Evolutionary conservation across 2,797 vertebrate genomes (phyloP).

Genomic region (Phalloptychus januarius): DNA sequence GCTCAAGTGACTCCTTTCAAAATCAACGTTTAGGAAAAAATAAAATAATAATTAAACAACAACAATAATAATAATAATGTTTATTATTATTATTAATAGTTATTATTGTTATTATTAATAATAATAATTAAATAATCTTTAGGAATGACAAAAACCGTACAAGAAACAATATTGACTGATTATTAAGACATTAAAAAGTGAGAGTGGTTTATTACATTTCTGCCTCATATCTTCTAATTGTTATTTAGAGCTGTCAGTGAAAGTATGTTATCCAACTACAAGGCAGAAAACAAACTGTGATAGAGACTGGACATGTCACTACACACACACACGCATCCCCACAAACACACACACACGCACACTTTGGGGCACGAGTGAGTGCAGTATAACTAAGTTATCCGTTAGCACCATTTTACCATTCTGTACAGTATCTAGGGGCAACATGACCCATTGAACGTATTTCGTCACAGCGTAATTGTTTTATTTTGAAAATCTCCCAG

Average conservation of each 20-base stretch:
- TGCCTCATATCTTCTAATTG: neutral
- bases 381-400: neutral
- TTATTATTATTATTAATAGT: too few species aligned
- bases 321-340: too few species aligned
- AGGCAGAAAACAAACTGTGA: neutral
- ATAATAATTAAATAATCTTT: neutral
- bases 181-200: neutral
- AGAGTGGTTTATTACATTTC: neutral
- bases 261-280: neutral
- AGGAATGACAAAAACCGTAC: neutral
- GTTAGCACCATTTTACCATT: neutral
- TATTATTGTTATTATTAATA: too few species aligned
- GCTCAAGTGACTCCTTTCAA: neutral
- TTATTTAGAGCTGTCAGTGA: neutral
- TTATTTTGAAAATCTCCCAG: slow-evolving; percentile 47
- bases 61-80: neutral
- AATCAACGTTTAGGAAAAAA: slow-evolving; percentile 24
- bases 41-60: neutral
- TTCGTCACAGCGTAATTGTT: neutral
- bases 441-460: neutral
- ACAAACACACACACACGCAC: too few species aligned
- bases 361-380: too few species aligned
- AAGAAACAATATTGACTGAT: neutral
- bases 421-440: too few species aligned
- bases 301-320: neutral